Base-by-base conservation (phyloP, 2,888 invertebrate species). In the Syrista parreyssii region DNA sequence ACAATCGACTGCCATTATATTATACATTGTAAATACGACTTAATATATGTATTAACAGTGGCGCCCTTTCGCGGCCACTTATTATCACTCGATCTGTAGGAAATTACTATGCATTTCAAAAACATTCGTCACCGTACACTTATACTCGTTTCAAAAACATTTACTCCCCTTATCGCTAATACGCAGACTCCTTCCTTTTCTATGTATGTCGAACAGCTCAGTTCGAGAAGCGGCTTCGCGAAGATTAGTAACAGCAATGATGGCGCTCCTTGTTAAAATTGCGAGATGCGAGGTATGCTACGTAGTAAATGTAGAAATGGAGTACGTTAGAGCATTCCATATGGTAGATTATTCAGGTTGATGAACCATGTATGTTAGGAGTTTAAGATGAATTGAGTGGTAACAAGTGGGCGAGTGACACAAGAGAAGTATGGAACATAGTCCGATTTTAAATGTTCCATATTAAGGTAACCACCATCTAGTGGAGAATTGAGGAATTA, bases 251-350 rank as follows among this genome's bases (percentile, higher is more conserved):
- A 68, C 68, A 34, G 68, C 78, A 74, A 82, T 74, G 79, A 88
- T 88, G 88, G 85, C 87, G 79, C 81, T 87, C 55, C 84, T 88
- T 76, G 81, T 77, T 76, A 87, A 82, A 83, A 82, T 85, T 11
- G 82, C 80, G n/a, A 85, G 79, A 78, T 79, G 74, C 77, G 86
- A 88, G 88, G 88, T 88, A 86, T 73, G 34, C 36, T 9, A 12
- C 33, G 36, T 15, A 9, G 23, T n/a, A 74, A 35, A 74, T 30
- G 3, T 32, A 74, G 30, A 74, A 35, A 74, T 32, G 35, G 12
- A 35, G 12, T 23, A 35, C 32, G 23, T 11, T 32, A 74, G 36
- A 74, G 34, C 30, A 30, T 74, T 30, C 35, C 30, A 91, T 71
- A 15, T 12, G 71, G 32, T 31, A 33, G 71, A 71, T 31, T 31